These are phyloP conservation scores for Engraulis encrasicolus DNA, from an alignment of 2,113 vertebrate species.

Conservation along the genomic window DNA sequence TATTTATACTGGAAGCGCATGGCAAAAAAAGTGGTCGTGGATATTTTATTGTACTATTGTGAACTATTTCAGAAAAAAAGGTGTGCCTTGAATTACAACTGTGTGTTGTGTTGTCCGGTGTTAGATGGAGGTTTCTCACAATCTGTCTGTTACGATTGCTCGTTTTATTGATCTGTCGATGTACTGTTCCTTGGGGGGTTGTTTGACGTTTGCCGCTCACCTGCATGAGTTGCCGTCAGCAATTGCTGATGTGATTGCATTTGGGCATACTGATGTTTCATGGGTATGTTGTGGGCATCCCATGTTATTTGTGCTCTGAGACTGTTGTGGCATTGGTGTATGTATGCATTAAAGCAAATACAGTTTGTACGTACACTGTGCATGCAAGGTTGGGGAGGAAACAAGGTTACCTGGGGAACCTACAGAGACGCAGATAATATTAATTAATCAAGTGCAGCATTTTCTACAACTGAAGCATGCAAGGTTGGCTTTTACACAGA, in stretches of 20 bases:
- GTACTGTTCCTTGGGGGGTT: not conserved
- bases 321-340: not conserved
- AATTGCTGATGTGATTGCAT: constrained; percentile 5
- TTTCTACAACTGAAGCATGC: not conserved
- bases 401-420: not conserved
- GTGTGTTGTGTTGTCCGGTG: constrained; percentile 23
- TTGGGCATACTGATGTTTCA: not conserved
- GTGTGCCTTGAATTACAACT: constrained; percentile 71
- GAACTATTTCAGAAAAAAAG: constrained; percentile 54
- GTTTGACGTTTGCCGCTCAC: not conserved
- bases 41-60: constrained; percentile 51
- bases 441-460: not conserved
- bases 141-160: not conserved
- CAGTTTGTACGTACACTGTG: no score
- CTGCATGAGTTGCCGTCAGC: not conserved
- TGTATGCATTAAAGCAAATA: not conserved
- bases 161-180: not conserved
- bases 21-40: constrained; percentile 47
- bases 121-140: not conserved
- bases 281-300: not conserved
- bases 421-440: not conserved
- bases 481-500: constrained; percentile 1
- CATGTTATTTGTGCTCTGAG: not conserved
- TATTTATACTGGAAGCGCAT: constrained; percentile 55
- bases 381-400: not conserved